phyloP scores from a whole-genome alignment of 2,797 vertebrate species.

The Lepus townsendii region DNA sequence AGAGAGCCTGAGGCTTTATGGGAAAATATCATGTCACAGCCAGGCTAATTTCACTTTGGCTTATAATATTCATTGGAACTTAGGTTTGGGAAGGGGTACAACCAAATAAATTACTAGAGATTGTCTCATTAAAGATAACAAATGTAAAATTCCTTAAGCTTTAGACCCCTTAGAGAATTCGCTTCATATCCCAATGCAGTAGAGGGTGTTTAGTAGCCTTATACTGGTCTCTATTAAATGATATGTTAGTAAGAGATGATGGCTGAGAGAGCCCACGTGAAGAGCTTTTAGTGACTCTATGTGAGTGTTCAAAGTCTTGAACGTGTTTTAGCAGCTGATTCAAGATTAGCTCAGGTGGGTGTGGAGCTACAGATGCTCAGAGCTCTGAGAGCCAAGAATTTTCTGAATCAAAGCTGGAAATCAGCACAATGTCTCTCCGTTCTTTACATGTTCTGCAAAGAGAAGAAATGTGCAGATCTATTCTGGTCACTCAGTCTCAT shows the following conservation, averaged over 20 bases:
- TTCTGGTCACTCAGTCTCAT: constrained; percentile 89
- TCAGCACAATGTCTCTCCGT: constrained; percentile 79
- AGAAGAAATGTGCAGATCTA: constrained; percentile 88
- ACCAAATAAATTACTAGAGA: constrained; percentile 58
- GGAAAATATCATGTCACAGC: neutral
- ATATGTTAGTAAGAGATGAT: constrained; percentile 63
- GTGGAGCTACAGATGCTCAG: constrained; percentile 77
- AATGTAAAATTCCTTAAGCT: constrained; percentile 55
- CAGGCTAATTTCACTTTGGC: constrained; percentile 34
- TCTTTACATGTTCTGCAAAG: constrained; percentile 85
- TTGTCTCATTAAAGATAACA: constrained; percentile 51
- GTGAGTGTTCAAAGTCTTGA: constrained; percentile 72
- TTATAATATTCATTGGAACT: constrained; percentile 13
- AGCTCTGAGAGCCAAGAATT: constrained; percentile 68
- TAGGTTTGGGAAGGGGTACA: neutral
- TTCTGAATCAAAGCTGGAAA: constrained; percentile 84
- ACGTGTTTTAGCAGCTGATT: constrained; percentile 70
- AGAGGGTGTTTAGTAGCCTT: constrained; percentile 1
- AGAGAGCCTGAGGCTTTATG: neutral
- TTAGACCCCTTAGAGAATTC: constrained; percentile 34
- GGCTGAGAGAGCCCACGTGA: constrained; percentile 39
- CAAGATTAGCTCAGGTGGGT: constrained; percentile 78
- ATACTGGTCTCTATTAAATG: constrained; percentile 49
- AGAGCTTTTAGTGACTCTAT: constrained; percentile 73
- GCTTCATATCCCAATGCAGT: constrained; percentile 44